These are phyloP conservation scores for Atethmia centrago DNA, from an alignment of 2,888 invertebrate species.

Conservation along the genomic window DNA sequence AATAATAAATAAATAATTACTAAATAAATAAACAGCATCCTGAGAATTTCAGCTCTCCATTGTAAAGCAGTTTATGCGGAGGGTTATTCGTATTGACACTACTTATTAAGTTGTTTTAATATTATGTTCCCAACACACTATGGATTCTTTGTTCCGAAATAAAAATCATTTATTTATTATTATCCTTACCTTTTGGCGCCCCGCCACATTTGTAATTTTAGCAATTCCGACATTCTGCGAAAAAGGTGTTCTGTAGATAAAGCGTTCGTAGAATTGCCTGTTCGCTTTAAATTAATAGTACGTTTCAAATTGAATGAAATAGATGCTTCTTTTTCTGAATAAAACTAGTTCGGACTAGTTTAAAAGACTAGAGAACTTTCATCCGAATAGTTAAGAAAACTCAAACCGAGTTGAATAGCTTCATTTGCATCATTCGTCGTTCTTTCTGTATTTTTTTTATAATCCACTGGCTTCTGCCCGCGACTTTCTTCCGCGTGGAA, in stretches of 20 bases:
- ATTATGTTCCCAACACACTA: no score
- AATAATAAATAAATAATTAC: no score
- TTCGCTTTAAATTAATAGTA: slow-evolving; percentile 17
- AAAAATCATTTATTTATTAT: no score
- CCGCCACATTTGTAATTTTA: slow-evolving; percentile 27
- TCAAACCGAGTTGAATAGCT: not conserved
- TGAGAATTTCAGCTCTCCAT: no score
- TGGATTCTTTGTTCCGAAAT: no score
- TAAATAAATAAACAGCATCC: no score
- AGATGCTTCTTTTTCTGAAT: not conserved
- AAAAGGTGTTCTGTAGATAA: not conserved
- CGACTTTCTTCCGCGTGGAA: no score
- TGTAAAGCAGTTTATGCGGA: no score
- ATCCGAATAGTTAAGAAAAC: not conserved
- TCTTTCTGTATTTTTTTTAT: not conserved
- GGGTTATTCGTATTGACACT: no score
- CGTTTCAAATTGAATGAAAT: slow-evolving; percentile 15
- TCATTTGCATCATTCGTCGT: not conserved
- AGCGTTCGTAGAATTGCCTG: slow-evolving; percentile 13
- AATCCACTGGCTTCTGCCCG: no score
- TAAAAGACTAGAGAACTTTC: not conserved
- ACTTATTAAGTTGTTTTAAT: no score
- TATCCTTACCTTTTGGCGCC: slow-evolving; percentile 12
- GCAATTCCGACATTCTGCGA: not conserved
- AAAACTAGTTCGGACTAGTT: slow-evolving; percentile 1